Evolutionary conservation across 1,140 invertebrate genomes (phyloP), one percentile per base, ranked within the genome.

Genomic region (Drosophila guanche): DNA sequence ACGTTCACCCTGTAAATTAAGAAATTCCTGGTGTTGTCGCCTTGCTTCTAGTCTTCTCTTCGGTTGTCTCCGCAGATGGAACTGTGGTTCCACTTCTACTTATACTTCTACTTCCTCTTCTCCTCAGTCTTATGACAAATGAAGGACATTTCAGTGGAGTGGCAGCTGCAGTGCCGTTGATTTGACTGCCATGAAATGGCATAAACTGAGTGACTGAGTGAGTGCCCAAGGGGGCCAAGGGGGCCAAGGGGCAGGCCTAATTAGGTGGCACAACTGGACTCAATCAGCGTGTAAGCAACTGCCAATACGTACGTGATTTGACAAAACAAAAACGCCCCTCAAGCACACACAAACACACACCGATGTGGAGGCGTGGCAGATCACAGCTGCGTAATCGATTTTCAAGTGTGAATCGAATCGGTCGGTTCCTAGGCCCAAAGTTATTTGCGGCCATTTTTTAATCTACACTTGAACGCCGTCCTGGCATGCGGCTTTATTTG

Each of bases 371-470:
- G 80, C 55, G 76, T 72, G 65, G 41, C 70, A 45, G 42, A 51
- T 73, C 70, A 66, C 58, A 79, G 61, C 61, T 75, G 71, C 61
- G 72, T 85, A 84, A 85, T 84, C 80, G 80, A 85, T 84, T 84
- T 80, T 76, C 66, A 79, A 84, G 80, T 81, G 69, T 58, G 74
- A 74, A 78, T 20, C 42, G 20, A 61, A 25, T 25, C 45, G 22
- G 40, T 37, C 48, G 40, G 57, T 51, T 50, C 27, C 55, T 45
- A 56, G 54, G 66, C 81, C 72, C 46, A 74, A 66, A 76, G 76
- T 79, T 81, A 86, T 86, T 86, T 86, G 81, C 66, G 81, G 74
- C 69, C 69, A 86, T 86, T 86, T 86, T 86, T 86, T 86, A 86
- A 88, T 86, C 78, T 88, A 86, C 81, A 86, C 81, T 86, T 73